Base-by-base conservation (phyloP, 1,140 invertebrate species). In the Leptestheria dahalacensis region DNA sequence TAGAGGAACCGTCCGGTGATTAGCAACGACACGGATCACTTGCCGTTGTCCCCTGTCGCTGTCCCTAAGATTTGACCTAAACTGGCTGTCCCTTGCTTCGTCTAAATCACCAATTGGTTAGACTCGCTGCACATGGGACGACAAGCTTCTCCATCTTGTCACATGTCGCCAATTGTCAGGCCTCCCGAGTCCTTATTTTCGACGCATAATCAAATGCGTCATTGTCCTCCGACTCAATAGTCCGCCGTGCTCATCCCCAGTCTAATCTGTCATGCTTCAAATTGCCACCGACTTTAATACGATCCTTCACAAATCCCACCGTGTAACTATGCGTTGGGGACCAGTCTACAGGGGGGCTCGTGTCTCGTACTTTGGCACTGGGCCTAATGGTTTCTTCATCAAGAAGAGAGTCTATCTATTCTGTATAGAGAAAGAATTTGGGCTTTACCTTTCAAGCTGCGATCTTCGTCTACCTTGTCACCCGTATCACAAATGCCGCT, bases 391-490 rank as follows among this genome's bases (percentile, higher is more conserved):
- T n/a, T 25, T 51, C 1, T 47, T 47, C 46, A 47, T n/a, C 46
- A 47, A 47, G 46, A 47, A 47, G n/a, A 47, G n/a, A 47, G 11
- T 18, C 1, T 24, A n/a, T 21, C n/a, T n/a, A 41, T 41, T 2
- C 48, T 1, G 51, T 12, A 21, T 15, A 26, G 1, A 24, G 15
- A 53, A 53, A 53, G n/a, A 6, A 25, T 41, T 0, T 23, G 15
- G 6, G 11, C 18, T 25, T 55, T 55, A 55, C 53, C 53, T 55
- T 55, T 55, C 53, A 55, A 55, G 29, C 33, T 83, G 68, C 83
- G 79, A 54, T 86, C 83, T 65, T 87, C 84, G 71, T 86, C 85
- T 71, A 85, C 85, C 72, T 84, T 82, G 69, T 82, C 82, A 72
- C 81, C 81, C 73, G 79, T 78, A 71, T 82, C 79, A 74, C 81